Evolutionary conservation across 1,140 invertebrate genomes (phyloP).

Genomic region (Neuroterus valhalla): DNA sequence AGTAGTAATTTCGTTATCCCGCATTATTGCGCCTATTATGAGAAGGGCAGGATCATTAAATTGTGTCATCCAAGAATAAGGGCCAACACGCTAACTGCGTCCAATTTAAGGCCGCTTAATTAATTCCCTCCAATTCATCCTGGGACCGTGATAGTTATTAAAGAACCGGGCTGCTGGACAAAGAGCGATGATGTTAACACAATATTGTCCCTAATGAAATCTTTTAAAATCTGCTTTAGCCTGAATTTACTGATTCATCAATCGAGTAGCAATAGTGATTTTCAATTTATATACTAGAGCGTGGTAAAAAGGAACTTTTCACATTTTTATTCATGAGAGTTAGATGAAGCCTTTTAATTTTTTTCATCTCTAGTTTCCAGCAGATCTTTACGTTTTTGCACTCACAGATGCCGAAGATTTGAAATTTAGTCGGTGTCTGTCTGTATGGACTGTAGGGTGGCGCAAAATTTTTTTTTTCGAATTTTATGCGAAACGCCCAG

Average conservation of each 20-base stretch:
- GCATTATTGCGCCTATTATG: conserved; percentile 53
- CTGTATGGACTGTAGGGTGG: too few relatives aligned
- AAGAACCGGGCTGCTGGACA: conserved; percentile 36
- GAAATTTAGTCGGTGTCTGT: too few relatives aligned
- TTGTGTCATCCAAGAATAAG: conserved; percentile 60
- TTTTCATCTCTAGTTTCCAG: too few relatives aligned
- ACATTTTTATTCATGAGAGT: too few relatives aligned
- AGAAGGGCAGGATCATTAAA: conserved; percentile 55
- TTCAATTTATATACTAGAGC: too few relatives aligned
- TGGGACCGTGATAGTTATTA: conserved; percentile 50
- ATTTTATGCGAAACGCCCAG: too few relatives aligned
- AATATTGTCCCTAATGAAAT: conserved; percentile 54
- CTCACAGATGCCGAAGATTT: too few relatives aligned
- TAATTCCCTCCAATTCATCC: conserved; percentile 56
- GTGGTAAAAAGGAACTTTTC: too few relatives aligned
- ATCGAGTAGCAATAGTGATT: too few relatives aligned
- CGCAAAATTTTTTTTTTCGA: too few relatives aligned
- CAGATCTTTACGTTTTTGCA: too few relatives aligned
- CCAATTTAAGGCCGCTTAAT: conserved; percentile 59
- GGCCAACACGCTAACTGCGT: conserved; percentile 54
- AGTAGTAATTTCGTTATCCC: conserved; percentile 57
- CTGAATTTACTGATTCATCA: not conserved
- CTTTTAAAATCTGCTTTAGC: conserved; percentile 51
- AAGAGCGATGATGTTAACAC: conserved; percentile 44
- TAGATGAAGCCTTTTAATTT: too few relatives aligned